Evolutionary conservation across 2,888 invertebrate genomes (phyloP), one percentile per base, ranked within the genome.

Genomic region (Agrotis clavis): DNA sequence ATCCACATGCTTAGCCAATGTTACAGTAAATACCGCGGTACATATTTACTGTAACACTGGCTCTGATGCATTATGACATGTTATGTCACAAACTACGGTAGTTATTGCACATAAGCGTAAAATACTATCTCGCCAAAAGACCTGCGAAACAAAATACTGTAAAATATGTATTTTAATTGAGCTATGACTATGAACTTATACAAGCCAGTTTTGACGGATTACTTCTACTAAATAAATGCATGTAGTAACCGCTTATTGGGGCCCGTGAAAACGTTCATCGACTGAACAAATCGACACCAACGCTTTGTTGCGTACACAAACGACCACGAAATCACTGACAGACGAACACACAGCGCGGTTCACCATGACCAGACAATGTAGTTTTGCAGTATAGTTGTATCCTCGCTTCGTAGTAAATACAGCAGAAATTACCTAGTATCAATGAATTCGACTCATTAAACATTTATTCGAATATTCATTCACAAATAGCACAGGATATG

Each of bases 241-340:
- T 48, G 47, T 62, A 65, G 48, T 50, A 66, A 72, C 66, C 82
- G 57, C 66, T 54, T 64, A 73, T 57, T 64, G 19, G 51, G 16
- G 50, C 47, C 72, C 64, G 61, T 77, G 61, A 59, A 65, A 67
- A 67, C 47, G 48, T 82, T 71, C 61, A 71, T 79, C 70, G 79
- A 67, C 66, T 64, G 79, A 78, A 82, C 57, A 56, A 82, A 79
- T 66, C 72, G 54, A 72, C 79, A 68, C 59, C 59, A 60, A 68
- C 79, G 74, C 68, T 69, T 78, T 82, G 82, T 78, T 79, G 67
- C 48, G 66, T 71, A 50, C 35, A 81, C 70, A 71, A 76, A 77
- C 57, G 63, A 80, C 64, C 72, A 76, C 71, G 72, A 65, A 77
- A 73, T 74, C 67, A 62, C 77, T 68, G 73, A 64, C 73, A 59